Evolutionary conservation across 2,888 invertebrate species (phyloP).

Genomic region (Ormia ochracea): DNA sequence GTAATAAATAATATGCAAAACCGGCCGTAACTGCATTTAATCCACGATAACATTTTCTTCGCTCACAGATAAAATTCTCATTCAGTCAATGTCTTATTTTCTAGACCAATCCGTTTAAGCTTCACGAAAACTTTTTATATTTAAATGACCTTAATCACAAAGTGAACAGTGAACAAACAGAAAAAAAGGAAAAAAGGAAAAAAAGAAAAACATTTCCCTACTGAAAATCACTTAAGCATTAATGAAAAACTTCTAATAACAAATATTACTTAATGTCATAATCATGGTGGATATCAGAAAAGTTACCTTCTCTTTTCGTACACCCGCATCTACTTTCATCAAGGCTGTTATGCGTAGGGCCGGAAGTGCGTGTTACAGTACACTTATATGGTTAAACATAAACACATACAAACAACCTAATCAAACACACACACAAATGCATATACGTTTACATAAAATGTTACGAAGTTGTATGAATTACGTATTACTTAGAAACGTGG

Average conservation of each 20-base stretch:
- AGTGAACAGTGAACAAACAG: no score
- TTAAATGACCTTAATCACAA: not conserved
- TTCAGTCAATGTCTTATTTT: not conserved
- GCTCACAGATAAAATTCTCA: no score
- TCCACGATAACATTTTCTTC: no score
- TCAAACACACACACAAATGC: not conserved
- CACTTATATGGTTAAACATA: not conserved
- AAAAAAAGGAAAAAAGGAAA: no score
- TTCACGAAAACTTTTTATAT: not conserved
- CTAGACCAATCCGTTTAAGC: no score
- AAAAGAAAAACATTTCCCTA: not conserved
- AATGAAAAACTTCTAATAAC: not conserved
- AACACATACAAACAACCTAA: not conserved
- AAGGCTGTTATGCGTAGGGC: not conserved
- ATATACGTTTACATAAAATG: not conserved
- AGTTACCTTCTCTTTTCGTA: not conserved
- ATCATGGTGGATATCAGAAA: not conserved
- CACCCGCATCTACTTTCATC: not conserved
- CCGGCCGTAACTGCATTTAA: no score
- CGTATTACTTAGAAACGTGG: not conserved
- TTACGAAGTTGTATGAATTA: not conserved
- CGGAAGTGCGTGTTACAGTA: constrained; percentile 9
- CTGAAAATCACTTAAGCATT: not conserved
- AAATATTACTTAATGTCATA: not conserved
- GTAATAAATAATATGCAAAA: no score